Conservation (phyloP, 2,113 vertebrate genomes). For the Takifugu flavidus region DNA sequence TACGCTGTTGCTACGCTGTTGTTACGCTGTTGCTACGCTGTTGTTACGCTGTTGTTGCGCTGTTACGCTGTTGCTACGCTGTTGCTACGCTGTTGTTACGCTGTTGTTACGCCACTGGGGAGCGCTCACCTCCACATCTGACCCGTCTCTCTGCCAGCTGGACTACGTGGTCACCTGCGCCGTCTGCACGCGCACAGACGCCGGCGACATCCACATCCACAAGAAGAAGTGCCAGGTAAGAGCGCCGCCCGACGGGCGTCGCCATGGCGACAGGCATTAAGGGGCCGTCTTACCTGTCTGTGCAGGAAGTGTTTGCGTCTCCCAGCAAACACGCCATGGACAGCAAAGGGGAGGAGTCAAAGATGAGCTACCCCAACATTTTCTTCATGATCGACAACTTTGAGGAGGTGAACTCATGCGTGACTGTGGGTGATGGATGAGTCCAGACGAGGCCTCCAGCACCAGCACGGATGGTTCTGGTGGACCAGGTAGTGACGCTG, state of each 20-base stretch:
- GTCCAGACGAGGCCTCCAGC: no score
- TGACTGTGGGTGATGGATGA: no score
- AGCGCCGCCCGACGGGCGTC: neutral
- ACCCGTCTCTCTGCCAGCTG: conserved; percentile 72
- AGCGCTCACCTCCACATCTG: no score
- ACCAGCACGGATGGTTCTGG: no score
- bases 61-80: no score
- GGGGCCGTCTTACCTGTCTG: neutral
- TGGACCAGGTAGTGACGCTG: neutral
- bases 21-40: no score
- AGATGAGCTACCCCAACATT: conserved; percentile 99
- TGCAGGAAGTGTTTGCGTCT: conserved; percentile 94
- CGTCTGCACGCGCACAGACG: conserved; percentile 92
- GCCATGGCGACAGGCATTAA: neutral
- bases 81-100: no score
- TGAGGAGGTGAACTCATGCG: conserved; percentile 82
- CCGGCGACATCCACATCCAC: conserved; percentile 96
- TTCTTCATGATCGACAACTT: conserved; percentile 99
- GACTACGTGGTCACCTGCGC: conserved; percentile 98
- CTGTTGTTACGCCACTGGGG: neutral
- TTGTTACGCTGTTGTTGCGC: no score
- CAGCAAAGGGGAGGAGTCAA: conserved; percentile 97
- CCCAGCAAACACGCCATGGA: conserved; percentile 98
- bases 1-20: no score
- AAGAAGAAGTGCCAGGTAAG: conserved; percentile 95